Evolutionary conservation across 2,797 vertebrate species (phyloP).

Genomic region (Crenuchus spilurus): DNA sequence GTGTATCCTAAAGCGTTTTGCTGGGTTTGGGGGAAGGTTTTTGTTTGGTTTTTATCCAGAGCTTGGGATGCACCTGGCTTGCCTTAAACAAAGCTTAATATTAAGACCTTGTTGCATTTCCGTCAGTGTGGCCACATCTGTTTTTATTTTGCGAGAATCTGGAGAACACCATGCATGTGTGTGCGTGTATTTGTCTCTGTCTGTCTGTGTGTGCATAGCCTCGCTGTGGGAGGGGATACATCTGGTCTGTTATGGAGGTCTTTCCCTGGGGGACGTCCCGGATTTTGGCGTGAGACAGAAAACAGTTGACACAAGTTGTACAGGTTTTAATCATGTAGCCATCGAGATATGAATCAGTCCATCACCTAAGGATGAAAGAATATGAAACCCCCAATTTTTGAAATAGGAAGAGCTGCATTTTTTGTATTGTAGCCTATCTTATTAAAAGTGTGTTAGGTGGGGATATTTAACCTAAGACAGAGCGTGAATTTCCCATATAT

Average conservation of each 20-base stretch:
- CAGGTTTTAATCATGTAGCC: neutral
- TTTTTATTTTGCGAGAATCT: conserved; percentile 63
- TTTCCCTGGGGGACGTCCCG: neutral
- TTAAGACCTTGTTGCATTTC: conserved; percentile 44
- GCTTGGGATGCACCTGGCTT: conserved; percentile 28
- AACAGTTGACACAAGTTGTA: conserved; percentile 2
- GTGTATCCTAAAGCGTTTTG: conserved; percentile 17
- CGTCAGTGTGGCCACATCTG: conserved; percentile 58
- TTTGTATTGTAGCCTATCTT: too few species aligned
- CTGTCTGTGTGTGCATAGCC: neutral
- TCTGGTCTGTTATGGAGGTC: conserved; percentile 33
- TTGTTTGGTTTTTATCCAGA: conserved; percentile 10
- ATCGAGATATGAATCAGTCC: conserved; percentile 12
- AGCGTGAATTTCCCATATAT: too few species aligned
- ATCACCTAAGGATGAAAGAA: too few species aligned
- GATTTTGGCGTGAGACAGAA: neutral
- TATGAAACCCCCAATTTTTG: too few species aligned
- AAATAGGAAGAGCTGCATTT: too few species aligned
- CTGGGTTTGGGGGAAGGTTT: neutral
- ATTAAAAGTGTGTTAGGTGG: too few species aligned
- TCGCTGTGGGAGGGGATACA: conserved; percentile 10
- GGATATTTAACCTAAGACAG: too few species aligned
- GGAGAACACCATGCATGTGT: conserved; percentile 4
- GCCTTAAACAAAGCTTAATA: conserved; percentile 24
- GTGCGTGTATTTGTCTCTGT: neutral